Conservation (phyloP, 2,113 vertebrate species). For the Macquaria ambigua region DNA sequence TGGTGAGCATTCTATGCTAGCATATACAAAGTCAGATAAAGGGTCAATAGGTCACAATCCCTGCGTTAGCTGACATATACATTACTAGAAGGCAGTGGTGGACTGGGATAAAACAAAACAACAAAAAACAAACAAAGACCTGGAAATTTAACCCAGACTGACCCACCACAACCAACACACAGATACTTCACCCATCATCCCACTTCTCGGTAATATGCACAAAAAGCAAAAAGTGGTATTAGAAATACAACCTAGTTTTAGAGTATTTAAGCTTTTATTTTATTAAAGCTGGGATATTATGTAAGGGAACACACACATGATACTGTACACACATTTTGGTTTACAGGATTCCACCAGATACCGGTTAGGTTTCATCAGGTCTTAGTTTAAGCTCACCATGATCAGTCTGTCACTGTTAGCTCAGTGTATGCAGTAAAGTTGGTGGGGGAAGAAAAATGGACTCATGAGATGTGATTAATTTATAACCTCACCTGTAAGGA, state of each 20-base stretch:
- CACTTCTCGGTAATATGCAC: background rate
- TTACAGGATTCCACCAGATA: background rate
- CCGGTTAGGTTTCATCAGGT: background rate
- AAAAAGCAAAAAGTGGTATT: background rate
- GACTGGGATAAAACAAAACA: background rate
- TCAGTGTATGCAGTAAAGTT: background rate
- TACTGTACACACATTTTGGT: background rate
- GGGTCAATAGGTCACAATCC: background rate
- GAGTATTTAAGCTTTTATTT: background rate
- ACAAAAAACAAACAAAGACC: background rate
- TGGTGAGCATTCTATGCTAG: background rate
- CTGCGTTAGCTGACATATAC: background rate
- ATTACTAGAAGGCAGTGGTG: background rate
- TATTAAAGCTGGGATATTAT: background rate
- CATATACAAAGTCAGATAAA: background rate
- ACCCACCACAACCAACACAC: background rate
- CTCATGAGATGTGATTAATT: conserved; percentile 3
- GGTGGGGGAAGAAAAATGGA: background rate
- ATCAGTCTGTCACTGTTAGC: background rate
- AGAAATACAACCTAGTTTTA: background rate
- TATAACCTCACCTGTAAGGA: conserved; percentile 24
- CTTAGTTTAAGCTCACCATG: background rate
- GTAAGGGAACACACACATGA: too few relatives aligned
- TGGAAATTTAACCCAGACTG: background rate
- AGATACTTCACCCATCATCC: background rate